Evolutionary conservation across 2,797 vertebrate genomes (phyloP).

Genomic region (Anomalospiza imberbis): DNA sequence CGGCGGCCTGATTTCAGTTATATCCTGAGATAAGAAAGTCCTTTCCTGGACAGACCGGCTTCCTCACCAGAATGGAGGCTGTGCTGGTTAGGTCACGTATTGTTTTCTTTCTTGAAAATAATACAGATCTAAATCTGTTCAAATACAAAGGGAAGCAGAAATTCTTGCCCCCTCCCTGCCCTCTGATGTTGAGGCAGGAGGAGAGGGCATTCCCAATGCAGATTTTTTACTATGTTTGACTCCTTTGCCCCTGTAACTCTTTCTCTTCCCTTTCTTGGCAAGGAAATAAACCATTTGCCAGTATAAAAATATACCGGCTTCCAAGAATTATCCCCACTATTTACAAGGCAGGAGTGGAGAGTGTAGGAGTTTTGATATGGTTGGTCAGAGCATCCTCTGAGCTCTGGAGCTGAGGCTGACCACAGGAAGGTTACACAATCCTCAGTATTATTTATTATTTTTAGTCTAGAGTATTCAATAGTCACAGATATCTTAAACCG

Average conservation of each 20-base stretch:
- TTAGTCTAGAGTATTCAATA: background rate
- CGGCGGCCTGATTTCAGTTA: background rate
- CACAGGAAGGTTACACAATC: background rate
- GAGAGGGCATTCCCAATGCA: background rate
- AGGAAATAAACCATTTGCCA: background rate
- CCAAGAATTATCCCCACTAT: background rate
- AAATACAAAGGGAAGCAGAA: constrained; percentile 22
- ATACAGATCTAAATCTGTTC: constrained; percentile 28
- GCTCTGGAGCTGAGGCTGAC: background rate
- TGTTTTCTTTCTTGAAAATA: constrained; percentile 60
- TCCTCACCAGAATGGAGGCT: constrained; percentile 9
- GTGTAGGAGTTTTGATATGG: background rate
- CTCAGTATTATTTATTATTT: background rate
- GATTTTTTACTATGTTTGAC: background rate
- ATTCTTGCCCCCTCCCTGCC: background rate
- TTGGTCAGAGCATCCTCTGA: background rate
- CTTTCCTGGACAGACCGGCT: constrained; percentile 25
- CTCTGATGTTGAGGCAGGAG: background rate
- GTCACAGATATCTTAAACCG: background rate
- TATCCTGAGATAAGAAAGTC: constrained; percentile 60
- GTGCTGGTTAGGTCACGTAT: constrained; percentile 49
- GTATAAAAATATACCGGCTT: background rate
- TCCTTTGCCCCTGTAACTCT: background rate
- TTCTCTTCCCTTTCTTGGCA: background rate
- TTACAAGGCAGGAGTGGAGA: background rate